Evolutionary conservation across 1,140 invertebrate genomes (phyloP).

Genomic region (Armadillidium nasatum): DNA sequence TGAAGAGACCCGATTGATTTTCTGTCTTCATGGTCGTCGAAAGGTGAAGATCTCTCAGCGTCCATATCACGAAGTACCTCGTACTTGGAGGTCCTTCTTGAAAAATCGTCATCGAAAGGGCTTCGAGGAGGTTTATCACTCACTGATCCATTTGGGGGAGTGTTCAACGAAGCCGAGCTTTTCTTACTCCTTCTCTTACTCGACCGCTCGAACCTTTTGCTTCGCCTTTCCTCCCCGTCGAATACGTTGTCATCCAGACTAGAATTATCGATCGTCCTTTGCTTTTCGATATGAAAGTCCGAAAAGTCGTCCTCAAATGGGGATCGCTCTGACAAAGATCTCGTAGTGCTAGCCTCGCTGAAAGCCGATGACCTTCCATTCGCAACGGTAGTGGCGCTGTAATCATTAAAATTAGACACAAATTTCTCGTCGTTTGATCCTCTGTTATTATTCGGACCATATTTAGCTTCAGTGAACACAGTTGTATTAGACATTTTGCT

Average conservation of each 20-base stretch:
- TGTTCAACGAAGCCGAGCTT: conserved; percentile 22
- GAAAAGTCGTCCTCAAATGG: conserved; percentile 42
- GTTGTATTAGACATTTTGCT: conserved; percentile 28
- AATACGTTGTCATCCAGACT: not conserved
- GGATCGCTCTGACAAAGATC: conserved; percentile 30
- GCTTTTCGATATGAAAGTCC: conserved; percentile 16
- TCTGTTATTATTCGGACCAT: conserved; percentile 26
- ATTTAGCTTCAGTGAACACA: conserved; percentile 26
- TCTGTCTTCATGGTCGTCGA: conserved; percentile 41
- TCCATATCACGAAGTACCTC: conserved; percentile 43
- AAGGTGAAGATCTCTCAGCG: conserved; percentile 38
- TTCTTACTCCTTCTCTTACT: not conserved
- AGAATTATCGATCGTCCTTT: not conserved
- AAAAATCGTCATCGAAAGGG: conserved; percentile 43
- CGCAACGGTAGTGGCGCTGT: conserved; percentile 22
- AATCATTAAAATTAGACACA: conserved; percentile 31
- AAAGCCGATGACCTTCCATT: conserved; percentile 25
- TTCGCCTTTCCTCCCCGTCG: not conserved
- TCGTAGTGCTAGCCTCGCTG: conserved; percentile 19
- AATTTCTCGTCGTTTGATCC: conserved; percentile 43
- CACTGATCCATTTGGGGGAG: conserved; percentile 26
- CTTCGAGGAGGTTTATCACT: conserved; percentile 35
- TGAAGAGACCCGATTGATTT: conserved; percentile 39
- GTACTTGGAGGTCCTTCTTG: conserved; percentile 37
- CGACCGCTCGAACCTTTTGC: not conserved